Percentiles rank a stretch among this genome's conserved stretches.
Conservation (phyloP, 2,113 vertebrate genomes). For the Hydrolagus affinis region DNA sequence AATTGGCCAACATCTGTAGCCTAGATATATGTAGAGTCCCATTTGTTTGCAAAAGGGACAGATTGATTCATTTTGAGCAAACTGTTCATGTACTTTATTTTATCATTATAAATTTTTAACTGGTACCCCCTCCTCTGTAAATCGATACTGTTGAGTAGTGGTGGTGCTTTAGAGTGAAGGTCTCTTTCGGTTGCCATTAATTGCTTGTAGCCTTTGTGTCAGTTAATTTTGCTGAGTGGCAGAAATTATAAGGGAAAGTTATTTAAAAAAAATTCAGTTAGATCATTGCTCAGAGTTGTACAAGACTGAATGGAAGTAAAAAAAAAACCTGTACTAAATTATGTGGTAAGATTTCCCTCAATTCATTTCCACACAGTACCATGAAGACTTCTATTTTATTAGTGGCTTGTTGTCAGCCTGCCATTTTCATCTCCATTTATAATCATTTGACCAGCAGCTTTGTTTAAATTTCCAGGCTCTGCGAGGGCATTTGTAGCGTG, state of each 20-base stretch:
- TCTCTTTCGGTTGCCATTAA: not conserved
- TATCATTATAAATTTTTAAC: not conserved
- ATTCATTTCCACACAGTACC: not conserved
- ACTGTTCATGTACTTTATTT: not conserved
- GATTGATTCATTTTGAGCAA: not conserved
- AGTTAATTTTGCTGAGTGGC: not conserved
- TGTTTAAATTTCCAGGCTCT: not conserved
- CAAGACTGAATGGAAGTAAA: not conserved
- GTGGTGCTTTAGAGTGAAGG: not conserved
- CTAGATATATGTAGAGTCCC: not conserved
- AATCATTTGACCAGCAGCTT: slow-evolving; percentile 18
- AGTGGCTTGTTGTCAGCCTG: not conserved
- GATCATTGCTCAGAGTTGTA: not conserved
- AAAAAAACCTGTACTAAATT: not conserved
- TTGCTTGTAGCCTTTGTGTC: not conserved
- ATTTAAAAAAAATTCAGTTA: not conserved
- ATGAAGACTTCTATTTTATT: not conserved
- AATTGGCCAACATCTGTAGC: slow-evolving; percentile 35
- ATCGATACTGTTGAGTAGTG: not conserved
- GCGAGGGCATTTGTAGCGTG: not conserved
- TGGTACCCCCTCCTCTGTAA: not conserved
- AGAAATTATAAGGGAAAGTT: not conserved
- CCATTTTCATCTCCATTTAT: not conserved
- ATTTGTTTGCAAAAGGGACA: not conserved
- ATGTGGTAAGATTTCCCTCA: not conserved